Evolutionary conservation across 2,797 vertebrate species (phyloP), one percentile per base, ranked within the genome.

Genomic region (Luscinia megarhynchos): DNA sequence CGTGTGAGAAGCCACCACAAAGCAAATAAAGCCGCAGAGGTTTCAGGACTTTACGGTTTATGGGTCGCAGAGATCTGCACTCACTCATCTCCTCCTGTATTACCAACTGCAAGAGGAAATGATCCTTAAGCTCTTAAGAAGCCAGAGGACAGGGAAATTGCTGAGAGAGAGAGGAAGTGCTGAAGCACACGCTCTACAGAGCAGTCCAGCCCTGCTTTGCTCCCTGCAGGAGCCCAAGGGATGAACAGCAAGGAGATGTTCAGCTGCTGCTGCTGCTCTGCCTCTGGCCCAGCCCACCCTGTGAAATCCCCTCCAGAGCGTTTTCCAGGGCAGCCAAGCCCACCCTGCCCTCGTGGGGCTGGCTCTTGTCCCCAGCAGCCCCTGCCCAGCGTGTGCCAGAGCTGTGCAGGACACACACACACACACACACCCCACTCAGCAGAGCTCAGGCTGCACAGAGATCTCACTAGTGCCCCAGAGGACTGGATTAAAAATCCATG

Each of bases 31-130:
- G 97, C 77, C 32, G 27, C 0, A 4, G 74, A 41, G 27, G 89
- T 75, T 95, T 89, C 93, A 95, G 96, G 96, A 94, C 96, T 97
- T 97, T 54, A 94, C 6, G 83, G 87, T 94, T 96, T 92, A 92
- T 43, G 78, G 93, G 68, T 96, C 22, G n/a, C 93, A 95, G 89
- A 91, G 94, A 95, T 89, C 93, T 82, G 87, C 53, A 63, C 95
- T 94, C 77, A 48, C 77, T 94, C 84, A 29, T 88, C 90, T 95
- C 92, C 79, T 88, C 81, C 51, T 17, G 85, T 20, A 13, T 85
- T 85, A 95, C 92, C 92, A 75, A 66, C 81, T 81, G 89, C 92
- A 91, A 96, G 95, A 73, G 5, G 32, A 96, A 97, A 92, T 20
- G 59, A 79, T 55, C 92, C 94, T 97, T 91, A 96, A 97, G 95